Evolutionary conservation across 2,888 invertebrate genomes (phyloP).

Genomic region (Drosophila kuntzei): DNA sequence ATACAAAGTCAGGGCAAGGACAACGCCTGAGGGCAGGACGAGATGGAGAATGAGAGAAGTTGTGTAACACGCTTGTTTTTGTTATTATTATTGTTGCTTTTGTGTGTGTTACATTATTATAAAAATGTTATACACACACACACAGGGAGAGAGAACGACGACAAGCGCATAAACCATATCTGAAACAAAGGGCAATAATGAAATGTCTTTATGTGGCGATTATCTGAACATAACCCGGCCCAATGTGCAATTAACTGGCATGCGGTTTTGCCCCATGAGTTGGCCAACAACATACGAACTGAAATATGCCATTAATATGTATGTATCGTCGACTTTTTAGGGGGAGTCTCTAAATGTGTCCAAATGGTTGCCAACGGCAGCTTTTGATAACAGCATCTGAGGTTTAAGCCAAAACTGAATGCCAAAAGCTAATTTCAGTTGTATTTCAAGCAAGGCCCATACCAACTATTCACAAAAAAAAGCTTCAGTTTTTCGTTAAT

Average conservation of each 20-base stretch:
- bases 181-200: slow-evolving; percentile 62
- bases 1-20: slow-evolving; percentile 53
- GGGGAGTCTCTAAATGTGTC: background rate
- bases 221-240: slow-evolving; percentile 67
- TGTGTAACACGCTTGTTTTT: slow-evolving; percentile 50
- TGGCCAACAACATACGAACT: slow-evolving; percentile 4
- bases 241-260: slow-evolving; percentile 71
- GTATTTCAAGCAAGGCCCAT: background rate
- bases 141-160: slow-evolving; percentile 7
- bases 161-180: slow-evolving; percentile 43
- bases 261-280: slow-evolving; percentile 28
- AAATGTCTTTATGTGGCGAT: slow-evolving; percentile 78
- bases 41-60: slow-evolving; percentile 18
- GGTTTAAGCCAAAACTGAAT: background rate
- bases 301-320: slow-evolving; percentile 13
- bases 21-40: slow-evolving; percentile 37
- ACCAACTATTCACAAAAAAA: background rate
- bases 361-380: slow-evolving; percentile 9
- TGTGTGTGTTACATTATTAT: slow-evolving; percentile 44
- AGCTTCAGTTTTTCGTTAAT: slow-evolving; percentile 12
- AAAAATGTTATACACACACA: slow-evolving; percentile 49
- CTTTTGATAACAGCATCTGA: slow-evolving; percentile 4
- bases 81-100: slow-evolving; percentile 40
- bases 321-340: background rate
- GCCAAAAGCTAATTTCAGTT: slow-evolving; percentile 8